A percentile compares a stretch with the other conserved stretches of the same genome.
phyloP scores from a whole-genome alignment of 2,113 vertebrate genomes.

The Camelus dromedarius region DNA sequence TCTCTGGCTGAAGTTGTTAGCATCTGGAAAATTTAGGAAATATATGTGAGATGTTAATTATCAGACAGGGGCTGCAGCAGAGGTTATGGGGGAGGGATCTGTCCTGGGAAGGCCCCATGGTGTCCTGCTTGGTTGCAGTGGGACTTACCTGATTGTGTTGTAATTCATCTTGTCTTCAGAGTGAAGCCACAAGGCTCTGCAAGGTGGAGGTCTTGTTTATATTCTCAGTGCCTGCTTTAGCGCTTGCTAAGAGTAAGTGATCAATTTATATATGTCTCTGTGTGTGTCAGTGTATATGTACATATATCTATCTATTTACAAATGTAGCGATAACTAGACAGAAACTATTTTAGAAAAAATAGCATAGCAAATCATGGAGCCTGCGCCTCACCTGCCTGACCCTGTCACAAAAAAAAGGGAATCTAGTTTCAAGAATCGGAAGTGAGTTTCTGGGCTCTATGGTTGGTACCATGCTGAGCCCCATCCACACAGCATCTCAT shows the following conservation, averaged over 20 bases:
- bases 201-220: not conserved
- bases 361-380: not conserved
- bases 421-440: not conserved
- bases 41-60: too few species aligned
- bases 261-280: not conserved
- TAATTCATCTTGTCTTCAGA: not conserved
- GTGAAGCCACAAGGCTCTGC: not conserved
- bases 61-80: too few species aligned
- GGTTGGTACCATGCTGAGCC: not conserved
- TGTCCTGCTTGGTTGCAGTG: too few species aligned
- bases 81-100: too few species aligned
- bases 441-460: not conserved
- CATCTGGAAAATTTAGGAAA: too few species aligned
- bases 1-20: too few species aligned
- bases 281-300: not conserved
- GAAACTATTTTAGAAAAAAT: not conserved
- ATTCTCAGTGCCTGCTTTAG: not conserved
- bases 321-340: rapidly evolving
- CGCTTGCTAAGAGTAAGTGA: not conserved
- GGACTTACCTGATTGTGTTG: not conserved
- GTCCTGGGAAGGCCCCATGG: too few species aligned
- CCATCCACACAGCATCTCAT: not conserved
- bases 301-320: not conserved
- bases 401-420: not conserved
- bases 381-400: not conserved